Evolutionary conservation across 2,113 vertebrate genomes (phyloP), one percentile per base, ranked within the genome.

Genomic region (Eptesicus fuscus): DNA sequence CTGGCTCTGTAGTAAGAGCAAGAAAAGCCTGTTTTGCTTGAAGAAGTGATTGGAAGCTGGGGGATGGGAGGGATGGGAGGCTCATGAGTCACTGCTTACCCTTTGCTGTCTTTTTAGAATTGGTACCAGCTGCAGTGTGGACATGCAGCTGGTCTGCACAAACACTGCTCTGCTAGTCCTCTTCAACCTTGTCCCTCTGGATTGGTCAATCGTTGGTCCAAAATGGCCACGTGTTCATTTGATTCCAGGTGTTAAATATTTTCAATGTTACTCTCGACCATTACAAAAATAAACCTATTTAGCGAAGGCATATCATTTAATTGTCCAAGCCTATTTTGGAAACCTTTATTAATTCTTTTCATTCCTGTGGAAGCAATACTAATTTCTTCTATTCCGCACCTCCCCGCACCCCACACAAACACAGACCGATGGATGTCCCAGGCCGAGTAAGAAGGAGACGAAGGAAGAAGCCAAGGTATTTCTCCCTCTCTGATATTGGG

Each of bases 231-330:
- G 42, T 56, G 53, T 59, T 56, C 42, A 40, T 83, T 56, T 87
- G n/a, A 53, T 89, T 82, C 47, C 65, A 92, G n/a, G 59, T 80
- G 40, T 47, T 83, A 87, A 79, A 73, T 79, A 61, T 93, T 93
- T 67, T 91, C 12, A 83, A 0, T 17, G 59, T 73, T 56, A 77
- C 37, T 80, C 23, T 18, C 63, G 22, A 76, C 22, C 17, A 18
- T 71, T 63, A 32, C 83, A 47, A 70, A 89, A 89, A 84, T 92
- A 89, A 92, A 94, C 22, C 44, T 86, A 10, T 80, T 63, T 8
- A 59, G 42, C 61, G 42, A 91, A 94, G 61, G 28, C 2, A 28
- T 70, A 37, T 63, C 18, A 35, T 63, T 87, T 67, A 10, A 78
- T 73, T 74, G 12, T 51, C 73, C 80, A 74, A 93, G n/a, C n/a